Evolutionary conservation across 2,888 invertebrate species (phyloP), one percentile per base, ranked within the genome.

Genomic region (Parelbella ahira): DNA sequence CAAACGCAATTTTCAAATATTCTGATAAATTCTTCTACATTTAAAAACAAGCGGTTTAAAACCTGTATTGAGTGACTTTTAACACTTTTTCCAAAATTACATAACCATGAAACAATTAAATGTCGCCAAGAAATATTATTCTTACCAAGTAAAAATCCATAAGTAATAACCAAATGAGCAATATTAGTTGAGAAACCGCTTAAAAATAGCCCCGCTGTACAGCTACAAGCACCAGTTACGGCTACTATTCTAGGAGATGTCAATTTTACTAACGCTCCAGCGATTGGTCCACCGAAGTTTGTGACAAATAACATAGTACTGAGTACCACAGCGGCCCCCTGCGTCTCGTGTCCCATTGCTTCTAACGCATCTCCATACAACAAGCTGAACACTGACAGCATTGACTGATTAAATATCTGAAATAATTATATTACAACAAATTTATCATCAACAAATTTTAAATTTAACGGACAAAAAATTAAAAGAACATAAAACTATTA

Each of bases 351-450:
- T 0, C 91, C 90, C 89, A 93, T 90, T 0, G 84, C 77, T 56
- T 89, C 81, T 44, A 93, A 70, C 45, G 90, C 88, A 50, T 91
- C 91, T 25, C 91, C 92, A 53, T 92, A 93, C 18, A 93, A 75
- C 38, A 93, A 82, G 44, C 93, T 92, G 67, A 92, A 93, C 27
- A 92, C 82, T 2, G 93, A 92, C 49, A 93, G 80, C 68, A 93
- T 88, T 1, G 93, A 91, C 65, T 93, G 91, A 66, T 92, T 93
- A 52, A 92, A 91, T 70, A 92, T 90, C 91, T 91, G 68, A 73
- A 81, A 60, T 38, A 39, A 27, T n/a, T n/a, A n/a, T n/a, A n/a
- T n/a, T n/a, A n/a, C n/a, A n/a, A n/a, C n/a, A n/a, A n/a, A n/a
- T n/a, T n/a, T n/a, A n/a, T n/a, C n/a, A n/a, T n/a, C n/a, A n/a